These are phyloP conservation scores for Rhinichthys osculus DNA, from an alignment of 2,797 vertebrate species.

Conservation along the genomic window DNA sequence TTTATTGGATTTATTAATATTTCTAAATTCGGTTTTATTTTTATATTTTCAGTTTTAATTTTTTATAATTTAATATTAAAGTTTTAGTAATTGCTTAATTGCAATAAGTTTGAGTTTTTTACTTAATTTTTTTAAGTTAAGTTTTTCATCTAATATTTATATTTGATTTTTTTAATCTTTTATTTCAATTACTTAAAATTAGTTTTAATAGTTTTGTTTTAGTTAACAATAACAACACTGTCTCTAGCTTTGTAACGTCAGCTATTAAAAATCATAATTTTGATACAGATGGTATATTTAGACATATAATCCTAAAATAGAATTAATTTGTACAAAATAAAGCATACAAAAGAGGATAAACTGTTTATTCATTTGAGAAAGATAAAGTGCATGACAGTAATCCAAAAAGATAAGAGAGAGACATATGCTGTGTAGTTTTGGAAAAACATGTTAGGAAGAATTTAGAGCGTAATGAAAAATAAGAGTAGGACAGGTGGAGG, in stretches of 20 bases:
- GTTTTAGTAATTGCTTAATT: not conserved
- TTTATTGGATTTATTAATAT: not conserved
- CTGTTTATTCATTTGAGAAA: slow-evolving; percentile 10
- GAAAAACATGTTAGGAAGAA: slow-evolving; percentile 5
- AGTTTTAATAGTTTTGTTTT: not conserved
- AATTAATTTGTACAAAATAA: too few species aligned
- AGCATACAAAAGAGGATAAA: not conserved
- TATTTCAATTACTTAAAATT: not conserved
- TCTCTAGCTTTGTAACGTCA: not conserved
- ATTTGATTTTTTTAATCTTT: not conserved
- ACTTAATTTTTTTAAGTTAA: not conserved
- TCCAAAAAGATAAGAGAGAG: slow-evolving; percentile 20
- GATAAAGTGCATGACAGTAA: slow-evolving; percentile 1
- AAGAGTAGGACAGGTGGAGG: not conserved
- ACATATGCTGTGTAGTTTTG: slow-evolving; percentile 1
- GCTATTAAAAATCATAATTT: not conserved
- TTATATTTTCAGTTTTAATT: not conserved
- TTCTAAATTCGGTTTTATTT: not conserved
- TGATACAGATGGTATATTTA: not conserved
- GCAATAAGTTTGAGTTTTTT: not conserved
- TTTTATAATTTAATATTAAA: not conserved
- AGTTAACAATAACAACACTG: not conserved
- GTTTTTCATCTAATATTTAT: not conserved
- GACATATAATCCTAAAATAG: not conserved
- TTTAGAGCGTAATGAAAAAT: slow-evolving; percentile 17